Evolutionary conservation across 92 coral and sea anemone genomes (phyloP), one percentile per base, ranked within the genome.

Genomic region (Actinernus sp.): DNA sequence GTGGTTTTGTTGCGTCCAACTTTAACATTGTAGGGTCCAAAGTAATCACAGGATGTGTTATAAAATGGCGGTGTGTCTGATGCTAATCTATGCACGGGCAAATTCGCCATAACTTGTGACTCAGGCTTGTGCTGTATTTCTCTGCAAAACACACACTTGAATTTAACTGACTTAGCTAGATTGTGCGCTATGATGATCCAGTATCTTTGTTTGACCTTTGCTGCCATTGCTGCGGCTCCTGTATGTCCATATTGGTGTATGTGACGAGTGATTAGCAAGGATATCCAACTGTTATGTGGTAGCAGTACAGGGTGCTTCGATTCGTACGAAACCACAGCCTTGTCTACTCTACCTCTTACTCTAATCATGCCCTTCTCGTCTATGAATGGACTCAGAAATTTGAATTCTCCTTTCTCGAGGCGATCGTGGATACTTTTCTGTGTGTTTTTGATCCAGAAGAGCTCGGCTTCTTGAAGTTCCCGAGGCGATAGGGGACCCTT

Each of bases 41-140:
- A 79, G 74, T 79, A 86, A 44, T 86, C 88, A 34, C 79, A 68
- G 2, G 81, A 59, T 4, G 63, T 75, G 81, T 66, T 24, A 55
- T 87, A 30, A 40, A 87, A 81, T 19, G 84, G 74, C 22, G 74
- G 92, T 0, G 88, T 86, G 36, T 63, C 47, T 11, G 84, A 87
- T n/a, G 67, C 43, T 28, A 84, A 45, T 10, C 71, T 68, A 16
- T 49, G 9, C 26, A 19, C 41, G 19, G 81, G 82, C 24, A 71
- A 38, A 4, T 70, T 58, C 0, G 82, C 81, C 86, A 78, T 77
- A 10, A 71, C 3, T 58, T 85, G 86, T 1, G 68, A n/a, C 37
- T 78, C 69, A 11, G 41, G 50, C 47, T 53, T 63, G 7, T 55
- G 73, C 49, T 53, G 26, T 13, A 80, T 61, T 25, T 60, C 63